These are phyloP conservation scores for Casuarius casuarius DNA, from an alignment of 2,113 vertebrate species.

Conservation along the genomic window DNA sequence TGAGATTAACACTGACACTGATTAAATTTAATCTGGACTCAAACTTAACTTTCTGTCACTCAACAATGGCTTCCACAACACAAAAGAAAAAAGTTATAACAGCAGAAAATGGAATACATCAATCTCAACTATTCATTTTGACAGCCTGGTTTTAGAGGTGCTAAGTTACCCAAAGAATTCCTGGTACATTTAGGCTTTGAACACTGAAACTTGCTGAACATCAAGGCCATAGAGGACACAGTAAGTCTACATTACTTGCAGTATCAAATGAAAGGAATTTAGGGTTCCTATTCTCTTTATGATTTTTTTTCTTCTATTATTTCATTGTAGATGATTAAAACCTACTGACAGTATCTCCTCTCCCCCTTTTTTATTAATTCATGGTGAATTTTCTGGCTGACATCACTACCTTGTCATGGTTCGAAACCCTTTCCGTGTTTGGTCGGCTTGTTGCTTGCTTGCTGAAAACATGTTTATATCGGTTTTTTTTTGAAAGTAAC, in stretches of 20 bases:
- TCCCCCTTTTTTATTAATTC: constrained; percentile 28
- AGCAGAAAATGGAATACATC: neutral
- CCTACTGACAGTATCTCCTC: constrained; percentile 18
- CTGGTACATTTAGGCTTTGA: neutral
- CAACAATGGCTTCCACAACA: neutral
- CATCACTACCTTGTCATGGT: constrained; percentile 27
- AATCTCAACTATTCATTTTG: constrained; percentile 11
- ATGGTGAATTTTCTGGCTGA: constrained; percentile 61
- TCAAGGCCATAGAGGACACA: neutral
- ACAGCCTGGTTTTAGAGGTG: neutral
- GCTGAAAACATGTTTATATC: constrained; percentile 32
- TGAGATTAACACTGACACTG: neutral
- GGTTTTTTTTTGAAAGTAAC: constrained; percentile 40
- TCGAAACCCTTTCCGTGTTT: constrained; percentile 32
- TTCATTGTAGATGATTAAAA: constrained; percentile 51
- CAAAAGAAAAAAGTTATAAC: neutral
- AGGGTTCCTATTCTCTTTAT: neutral
- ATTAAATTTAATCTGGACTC: neutral
- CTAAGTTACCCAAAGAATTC: neutral
- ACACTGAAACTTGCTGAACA: neutral
- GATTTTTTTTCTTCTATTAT: neutral
- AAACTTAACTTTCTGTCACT: neutral
- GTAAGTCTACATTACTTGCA: neutral
- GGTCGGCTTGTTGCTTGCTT: constrained; percentile 40
- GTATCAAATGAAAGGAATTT: neutral